Percentiles rank a stretch among this genome's conserved stretches.
These are phyloP conservation scores for Nemurella pictetii DNA, from an alignment of 2,888 invertebrate genomes.

Conservation along the genomic window DNA sequence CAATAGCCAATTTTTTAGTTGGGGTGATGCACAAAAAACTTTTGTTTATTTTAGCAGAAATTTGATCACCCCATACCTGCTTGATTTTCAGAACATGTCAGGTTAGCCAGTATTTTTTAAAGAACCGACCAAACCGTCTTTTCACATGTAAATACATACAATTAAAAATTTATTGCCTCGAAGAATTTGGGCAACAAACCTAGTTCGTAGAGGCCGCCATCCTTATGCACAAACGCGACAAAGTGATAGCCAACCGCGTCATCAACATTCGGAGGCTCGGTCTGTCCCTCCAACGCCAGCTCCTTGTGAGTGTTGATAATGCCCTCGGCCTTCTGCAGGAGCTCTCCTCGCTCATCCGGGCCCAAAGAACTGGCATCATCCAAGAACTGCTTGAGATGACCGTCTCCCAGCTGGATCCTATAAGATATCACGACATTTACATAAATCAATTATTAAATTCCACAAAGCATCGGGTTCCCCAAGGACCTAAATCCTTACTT, in stretches of 20 bases:
- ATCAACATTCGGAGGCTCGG: conserved; percentile 74
- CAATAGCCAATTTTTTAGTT: too few species aligned
- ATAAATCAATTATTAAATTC: too few species aligned
- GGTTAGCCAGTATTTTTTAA: too few species aligned
- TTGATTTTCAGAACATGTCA: too few species aligned
- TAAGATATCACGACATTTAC: too few species aligned
- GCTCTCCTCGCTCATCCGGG: conserved; percentile 73
- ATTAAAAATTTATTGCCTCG: too few species aligned
- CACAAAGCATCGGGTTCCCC: too few species aligned
- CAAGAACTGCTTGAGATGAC: conserved; percentile 76
- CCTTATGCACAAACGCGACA: conserved; percentile 80
- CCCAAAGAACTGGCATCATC: conserved; percentile 67
- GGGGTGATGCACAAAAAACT: too few species aligned
- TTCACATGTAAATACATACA: too few species aligned
- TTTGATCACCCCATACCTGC: too few species aligned
- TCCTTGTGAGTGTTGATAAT: conserved; percentile 82
- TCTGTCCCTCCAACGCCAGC: conserved; percentile 88
- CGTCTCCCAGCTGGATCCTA: conserved; percentile 70
- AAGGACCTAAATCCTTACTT: conserved; percentile 50
- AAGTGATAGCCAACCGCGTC: conserved; percentile 87
- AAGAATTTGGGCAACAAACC: conserved; percentile 60
- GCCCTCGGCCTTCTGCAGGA: conserved; percentile 70
- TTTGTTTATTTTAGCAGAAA: too few species aligned
- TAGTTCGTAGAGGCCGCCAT: conserved; percentile 83
- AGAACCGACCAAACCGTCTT: too few species aligned